These are phyloP conservation scores for Bagarius yarrelli DNA, from an alignment of 2,113 vertebrate species.

Conservation along the genomic window DNA sequence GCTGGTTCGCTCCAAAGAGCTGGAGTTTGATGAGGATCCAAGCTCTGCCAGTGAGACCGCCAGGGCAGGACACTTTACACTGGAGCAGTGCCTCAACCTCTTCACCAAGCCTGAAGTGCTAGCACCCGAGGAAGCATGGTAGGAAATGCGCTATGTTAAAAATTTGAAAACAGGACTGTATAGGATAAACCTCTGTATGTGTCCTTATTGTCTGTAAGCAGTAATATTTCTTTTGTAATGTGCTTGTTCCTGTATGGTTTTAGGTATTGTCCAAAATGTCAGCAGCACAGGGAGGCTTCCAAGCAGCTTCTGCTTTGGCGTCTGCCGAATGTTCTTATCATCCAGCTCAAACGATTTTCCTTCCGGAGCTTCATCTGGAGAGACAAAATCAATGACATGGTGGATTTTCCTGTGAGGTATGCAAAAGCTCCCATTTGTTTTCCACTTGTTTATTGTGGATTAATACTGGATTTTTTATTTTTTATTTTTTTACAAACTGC, in stretches of 20 bases:
- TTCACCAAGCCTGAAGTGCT: conserved; percentile 97
- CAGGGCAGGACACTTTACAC: conserved; percentile 91
- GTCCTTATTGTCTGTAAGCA: background rate
- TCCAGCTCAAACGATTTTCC: conserved; percentile 98
- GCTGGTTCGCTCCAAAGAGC: conserved; percentile 91
- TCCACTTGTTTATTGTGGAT: background rate
- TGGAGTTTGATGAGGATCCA: conserved; percentile 90
- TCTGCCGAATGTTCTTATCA: conserved; percentile 92
- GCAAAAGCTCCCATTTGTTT: background rate
- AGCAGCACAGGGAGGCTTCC: conserved; percentile 94
- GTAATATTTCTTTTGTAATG: background rate
- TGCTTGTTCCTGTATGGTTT: background rate
- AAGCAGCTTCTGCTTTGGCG: conserved; percentile 97
- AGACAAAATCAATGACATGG: conserved; percentile 98
- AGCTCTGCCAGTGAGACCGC: conserved; percentile 89
- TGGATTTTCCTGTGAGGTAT: conserved; percentile 95
- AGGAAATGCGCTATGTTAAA: conserved; percentile 50
- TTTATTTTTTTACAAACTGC: too few species aligned
- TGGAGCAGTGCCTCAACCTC: conserved; percentile 97
- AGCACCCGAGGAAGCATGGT: conserved; percentile 97
- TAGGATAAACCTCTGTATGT: background rate
- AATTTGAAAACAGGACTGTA: background rate
- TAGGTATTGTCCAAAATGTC: conserved; percentile 97
- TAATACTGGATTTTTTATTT: too few species aligned
- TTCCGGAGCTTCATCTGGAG: conserved; percentile 99